Base-by-base conservation (phyloP, 1,140 invertebrate species). In the Drosophila micromelanica region DNA sequence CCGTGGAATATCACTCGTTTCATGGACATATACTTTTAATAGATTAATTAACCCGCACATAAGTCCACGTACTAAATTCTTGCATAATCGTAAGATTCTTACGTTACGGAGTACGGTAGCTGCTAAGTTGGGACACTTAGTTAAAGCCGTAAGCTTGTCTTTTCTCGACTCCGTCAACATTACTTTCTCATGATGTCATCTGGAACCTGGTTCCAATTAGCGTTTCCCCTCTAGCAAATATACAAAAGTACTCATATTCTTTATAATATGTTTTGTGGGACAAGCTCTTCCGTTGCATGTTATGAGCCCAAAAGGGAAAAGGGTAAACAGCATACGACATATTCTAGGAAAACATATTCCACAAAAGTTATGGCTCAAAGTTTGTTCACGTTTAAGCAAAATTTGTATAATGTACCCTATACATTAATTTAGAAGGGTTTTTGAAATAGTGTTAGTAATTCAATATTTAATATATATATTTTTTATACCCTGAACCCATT, bases 231-330 rank as follows among this genome's bases (percentile, higher is more conserved):
- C 20, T 9, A 15, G 27, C 45, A 38, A 38, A 60, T 17, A 49
- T 37, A 27, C 48, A 27, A 5, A 51, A 17, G 56, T 37, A 51
- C 27, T 38, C 13, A 38, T 20, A 35, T 35, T 9, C 32, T 0
- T 35, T 32, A 9, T 35, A 35, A 35, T 2, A 9, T 35, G 32
- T 35, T 35, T 8, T 59, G 52, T 49, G 20, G 43, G 37, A 43
- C 55, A 43, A 51, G 38, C 65, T 77, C 78, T 78, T 70, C 60
- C 60, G 79, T 42, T 78, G 59, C 70, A 61, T 80, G 72, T 71
- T 71, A 13, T 45, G 46, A 61, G 51, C 42, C 38, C 35, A 40
- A 38, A 38, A 46, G 46, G 63, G 27, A 67, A 69, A 49, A 61
- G 61, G 38, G 23, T 27, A 56, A 42, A 56, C 43, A 49, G 20